Evolutionary conservation across 2,113 vertebrate species (phyloP).

Genomic region (Gopherus evgoodei): DNA sequence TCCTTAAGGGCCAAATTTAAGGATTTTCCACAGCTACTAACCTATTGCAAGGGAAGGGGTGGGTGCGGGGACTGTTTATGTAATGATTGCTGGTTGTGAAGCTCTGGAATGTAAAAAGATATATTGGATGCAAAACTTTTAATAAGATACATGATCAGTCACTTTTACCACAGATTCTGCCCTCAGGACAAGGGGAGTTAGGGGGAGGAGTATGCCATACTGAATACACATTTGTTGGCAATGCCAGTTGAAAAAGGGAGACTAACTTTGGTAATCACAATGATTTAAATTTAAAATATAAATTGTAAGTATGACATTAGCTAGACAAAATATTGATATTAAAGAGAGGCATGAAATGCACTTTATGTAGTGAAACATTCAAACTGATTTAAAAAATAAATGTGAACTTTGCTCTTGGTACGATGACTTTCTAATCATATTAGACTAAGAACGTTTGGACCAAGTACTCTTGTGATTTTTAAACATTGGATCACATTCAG

Average conservation of each 20-base stretch:
- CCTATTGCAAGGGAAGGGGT: neutral
- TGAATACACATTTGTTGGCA: neutral
- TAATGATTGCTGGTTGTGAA: neutral
- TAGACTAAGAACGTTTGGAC: neutral
- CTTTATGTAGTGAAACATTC: neutral
- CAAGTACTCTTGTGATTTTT: neutral
- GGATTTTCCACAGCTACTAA: neutral
- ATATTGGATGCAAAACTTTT: neutral
- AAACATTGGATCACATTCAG: neutral
- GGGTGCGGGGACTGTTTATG: neutral
- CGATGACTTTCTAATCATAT: fast-evolving
- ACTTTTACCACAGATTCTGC: neutral
- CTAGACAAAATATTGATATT: neutral
- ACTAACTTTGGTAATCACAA: neutral
- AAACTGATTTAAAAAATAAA: neutral
- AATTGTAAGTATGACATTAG: neutral
- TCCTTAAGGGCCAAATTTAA: neutral
- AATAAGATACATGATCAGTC: neutral
- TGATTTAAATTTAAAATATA: neutral
- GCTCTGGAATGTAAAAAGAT: neutral
- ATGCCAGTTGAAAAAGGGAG: neutral
- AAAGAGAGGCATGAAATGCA: neutral
- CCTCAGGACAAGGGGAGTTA: neutral
- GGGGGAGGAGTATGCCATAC: neutral
- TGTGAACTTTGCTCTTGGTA: neutral